Percentiles rank a stretch among this genome's conserved stretches.
phyloP scores from a whole-genome alignment of 2,888 invertebrate species.

The Sussaba pulchella region DNA sequence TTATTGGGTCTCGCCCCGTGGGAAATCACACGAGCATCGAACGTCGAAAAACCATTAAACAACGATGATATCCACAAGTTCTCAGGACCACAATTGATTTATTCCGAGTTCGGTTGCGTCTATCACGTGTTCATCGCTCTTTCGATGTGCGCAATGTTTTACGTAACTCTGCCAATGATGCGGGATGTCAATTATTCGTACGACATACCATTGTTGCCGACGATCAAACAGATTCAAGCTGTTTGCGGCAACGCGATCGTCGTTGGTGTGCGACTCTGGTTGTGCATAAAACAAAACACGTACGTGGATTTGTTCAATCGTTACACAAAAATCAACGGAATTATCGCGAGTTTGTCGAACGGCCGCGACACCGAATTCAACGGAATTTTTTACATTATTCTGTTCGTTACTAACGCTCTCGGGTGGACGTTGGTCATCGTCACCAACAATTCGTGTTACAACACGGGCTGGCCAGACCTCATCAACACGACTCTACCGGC shows the following conservation, averaged over 20 bases:
- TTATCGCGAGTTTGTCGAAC: too few relatives aligned
- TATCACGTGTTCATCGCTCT: background rate
- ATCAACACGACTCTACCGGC: slow-evolving; percentile 23
- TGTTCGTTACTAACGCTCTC: too few relatives aligned
- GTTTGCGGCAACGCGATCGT: background rate
- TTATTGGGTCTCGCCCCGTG: background rate
- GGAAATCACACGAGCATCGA: background rate
- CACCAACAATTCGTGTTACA: background rate
- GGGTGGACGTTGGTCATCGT: background rate
- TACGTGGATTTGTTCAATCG: background rate
- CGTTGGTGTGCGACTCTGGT: background rate
- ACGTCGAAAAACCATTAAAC: background rate
- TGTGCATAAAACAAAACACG: background rate
- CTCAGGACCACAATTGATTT: background rate
- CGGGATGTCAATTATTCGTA: background rate
- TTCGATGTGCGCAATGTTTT: too few relatives aligned
- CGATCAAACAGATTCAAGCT: background rate
- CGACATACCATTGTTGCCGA: background rate
- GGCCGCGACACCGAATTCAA: too few relatives aligned
- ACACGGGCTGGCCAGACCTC: background rate
- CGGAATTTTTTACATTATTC: too few relatives aligned
- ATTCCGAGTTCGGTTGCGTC: background rate
- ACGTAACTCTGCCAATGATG: background rate
- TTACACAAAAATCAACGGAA: background rate
- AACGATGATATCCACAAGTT: too few relatives aligned